Evolutionary conservation across 1,140 invertebrate genomes (phyloP), one percentile per base, ranked within the genome.

Genomic region (Drosophila lowei): DNA sequence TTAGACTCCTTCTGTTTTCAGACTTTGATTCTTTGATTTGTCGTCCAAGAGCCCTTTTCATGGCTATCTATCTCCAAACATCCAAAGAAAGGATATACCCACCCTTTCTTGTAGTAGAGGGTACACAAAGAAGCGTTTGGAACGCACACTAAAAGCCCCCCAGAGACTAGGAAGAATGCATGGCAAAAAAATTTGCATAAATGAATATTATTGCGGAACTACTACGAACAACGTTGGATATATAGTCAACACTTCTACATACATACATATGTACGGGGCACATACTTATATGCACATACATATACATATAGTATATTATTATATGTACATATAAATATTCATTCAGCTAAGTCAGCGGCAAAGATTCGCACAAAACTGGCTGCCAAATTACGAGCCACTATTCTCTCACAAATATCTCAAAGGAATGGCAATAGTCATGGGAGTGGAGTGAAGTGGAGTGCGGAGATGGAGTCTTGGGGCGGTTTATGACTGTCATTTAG

Each of bases 131-230:
- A 16, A 52, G 25, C 23, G 41, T 55, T 38, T 38, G 59, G 74
- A 83, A 70, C 46, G 66, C 55, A 65, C 60, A 44, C 34, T 38
- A 38, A 38, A 38, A 38, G 34, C 34, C 34, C 34, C 48, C 52
- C 30, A 48, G 25, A 53, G 43, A 53, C 52, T 64, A 59, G 66
- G 61, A 72, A 76, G 52, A 80, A 77, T 76, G 64, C 63, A 77
- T 65, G 53, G 38, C 53, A 55, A 73, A 38, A 68, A 63, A 77
- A 81, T 86, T 86, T 80, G 71, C 80, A 84, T 84, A 84, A 84
- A 86, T 86, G 80, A 80, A 84, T 85, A 85, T 73, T 74, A 72
- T 86, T 85, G 80, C 80, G 80, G 80, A 85, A 85, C 77, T 85
- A 63, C 73, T 61, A 57, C 61, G 71, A 47, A 41, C 13, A 38